Evolutionary conservation across 2,113 vertebrate species (phyloP).

Genomic region (Boleophthalmus pectinirostris): DNA sequence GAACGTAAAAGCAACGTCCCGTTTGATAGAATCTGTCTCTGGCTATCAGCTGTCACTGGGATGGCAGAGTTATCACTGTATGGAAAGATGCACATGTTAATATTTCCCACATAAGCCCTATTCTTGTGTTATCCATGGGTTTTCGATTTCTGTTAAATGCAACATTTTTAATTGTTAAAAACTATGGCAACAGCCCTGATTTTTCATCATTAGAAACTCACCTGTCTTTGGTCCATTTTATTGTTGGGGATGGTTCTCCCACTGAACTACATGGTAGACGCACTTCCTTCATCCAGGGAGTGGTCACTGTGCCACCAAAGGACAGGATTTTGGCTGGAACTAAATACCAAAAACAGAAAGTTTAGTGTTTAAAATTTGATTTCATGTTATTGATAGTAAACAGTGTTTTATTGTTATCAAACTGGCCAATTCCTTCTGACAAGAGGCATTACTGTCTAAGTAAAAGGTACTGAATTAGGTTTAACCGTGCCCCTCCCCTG

Average conservation of each 20-base stretch:
- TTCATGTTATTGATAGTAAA: background rate
- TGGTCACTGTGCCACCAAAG: constrained; percentile 95
- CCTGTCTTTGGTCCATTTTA: constrained; percentile 99
- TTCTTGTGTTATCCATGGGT: background rate
- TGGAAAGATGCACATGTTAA: background rate
- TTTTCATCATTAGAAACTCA: constrained; percentile 43
- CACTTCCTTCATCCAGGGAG: constrained; percentile 98
- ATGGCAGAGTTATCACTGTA: constrained; percentile 92
- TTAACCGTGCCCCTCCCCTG: constrained; percentile 40
- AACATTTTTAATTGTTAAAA: too few species aligned
- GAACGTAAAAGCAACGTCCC: constrained; percentile 92
- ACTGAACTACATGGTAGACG: constrained; percentile 92
- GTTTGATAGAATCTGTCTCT: constrained; percentile 88
- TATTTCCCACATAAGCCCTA: background rate
- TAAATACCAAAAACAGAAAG: constrained; percentile 48
- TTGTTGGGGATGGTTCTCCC: constrained; percentile 89
- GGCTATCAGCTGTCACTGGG: constrained; percentile 87
- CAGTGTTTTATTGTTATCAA: constrained; percentile 10
- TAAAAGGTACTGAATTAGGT: constrained; percentile 30
- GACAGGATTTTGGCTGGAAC: constrained; percentile 97
- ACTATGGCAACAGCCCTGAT: too few species aligned
- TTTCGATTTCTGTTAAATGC: too few species aligned
- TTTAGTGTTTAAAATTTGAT: background rate
- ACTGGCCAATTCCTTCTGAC: constrained; percentile 23
- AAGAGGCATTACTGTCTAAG: constrained; percentile 29